Conservation (phyloP, 2,113 vertebrate genomes). For the Lepidothrix coronata region DNA sequence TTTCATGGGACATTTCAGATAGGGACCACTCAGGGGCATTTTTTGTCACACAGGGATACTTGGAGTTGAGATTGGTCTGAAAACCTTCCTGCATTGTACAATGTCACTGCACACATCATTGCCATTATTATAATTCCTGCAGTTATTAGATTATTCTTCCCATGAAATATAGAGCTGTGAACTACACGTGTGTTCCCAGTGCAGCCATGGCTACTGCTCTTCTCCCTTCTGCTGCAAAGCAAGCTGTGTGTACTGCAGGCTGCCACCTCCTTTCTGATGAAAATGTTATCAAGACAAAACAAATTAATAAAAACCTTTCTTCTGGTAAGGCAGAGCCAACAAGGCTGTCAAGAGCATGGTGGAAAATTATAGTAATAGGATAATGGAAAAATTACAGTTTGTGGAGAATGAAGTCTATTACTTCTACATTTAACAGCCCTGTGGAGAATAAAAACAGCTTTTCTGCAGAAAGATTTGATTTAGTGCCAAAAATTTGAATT, state of each 20-base stretch:
- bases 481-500: not conserved
- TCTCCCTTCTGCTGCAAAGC: not conserved
- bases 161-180: not conserved
- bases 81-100: not conserved
- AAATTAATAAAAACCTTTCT: not conserved
- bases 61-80: not conserved
- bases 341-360: not conserved
- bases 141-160: not conserved
- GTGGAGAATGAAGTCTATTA: not conserved
- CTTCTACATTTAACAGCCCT: not conserved
- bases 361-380: not conserved
- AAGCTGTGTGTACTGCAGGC: not conserved
- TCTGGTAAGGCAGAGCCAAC: not conserved
- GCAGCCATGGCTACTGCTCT: not conserved
- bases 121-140: not conserved
- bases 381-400: not conserved
- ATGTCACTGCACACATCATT: not conserved
- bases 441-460: not conserved
- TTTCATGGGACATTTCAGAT: not conserved
- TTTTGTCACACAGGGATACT: not conserved
- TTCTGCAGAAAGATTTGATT: not conserved
- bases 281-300: not conserved
- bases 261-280: not conserved
- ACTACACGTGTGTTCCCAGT: not conserved
- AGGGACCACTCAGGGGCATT: not conserved